Percentiles rank a stretch among this genome's conserved stretches.
phyloP scores from a whole-genome alignment of 2,888 invertebrate species.

The Notodonta dromedarius region DNA sequence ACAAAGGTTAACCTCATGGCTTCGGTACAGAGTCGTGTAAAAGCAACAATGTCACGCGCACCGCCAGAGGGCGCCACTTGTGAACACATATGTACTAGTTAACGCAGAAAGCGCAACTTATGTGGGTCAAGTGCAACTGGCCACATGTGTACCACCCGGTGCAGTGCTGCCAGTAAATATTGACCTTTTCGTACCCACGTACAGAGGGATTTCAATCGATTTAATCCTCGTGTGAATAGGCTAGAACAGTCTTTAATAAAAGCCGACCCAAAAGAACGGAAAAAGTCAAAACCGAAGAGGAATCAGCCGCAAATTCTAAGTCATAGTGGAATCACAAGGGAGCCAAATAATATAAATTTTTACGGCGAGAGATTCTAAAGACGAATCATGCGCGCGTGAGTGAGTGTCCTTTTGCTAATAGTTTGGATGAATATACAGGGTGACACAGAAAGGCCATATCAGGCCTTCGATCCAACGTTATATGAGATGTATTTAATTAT shows the following conservation, averaged over 20 bases:
- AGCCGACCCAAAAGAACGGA: too few species aligned
- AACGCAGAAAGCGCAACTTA: slow-evolving; percentile 51
- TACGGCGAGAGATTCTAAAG: too few species aligned
- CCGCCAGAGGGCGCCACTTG: background rate
- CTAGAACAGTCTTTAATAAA: background rate
- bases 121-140: slow-evolving; percentile 60
- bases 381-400: too few species aligned
- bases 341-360: too few species aligned
- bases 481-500: too few species aligned
- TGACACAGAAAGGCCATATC: too few species aligned
- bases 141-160: slow-evolving; percentile 38
- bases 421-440: too few species aligned
- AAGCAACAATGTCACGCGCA: slow-evolving; percentile 4
- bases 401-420: too few species aligned
- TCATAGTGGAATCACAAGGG: too few species aligned
- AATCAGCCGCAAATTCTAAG: too few species aligned
- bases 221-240: slow-evolving; percentile 1
- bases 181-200: slow-evolving; percentile 42
- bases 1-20: slow-evolving; percentile 1
- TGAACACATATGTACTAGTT: background rate
- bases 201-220: slow-evolving; percentile 1
- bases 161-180: slow-evolving; percentile 31
- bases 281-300: too few species aligned
- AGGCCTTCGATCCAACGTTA: too few species aligned
- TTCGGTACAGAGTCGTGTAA: background rate